These are phyloP conservation scores for Tenthredo notha DNA, from an alignment of 2,888 invertebrate genomes.

Conservation along the genomic window DNA sequence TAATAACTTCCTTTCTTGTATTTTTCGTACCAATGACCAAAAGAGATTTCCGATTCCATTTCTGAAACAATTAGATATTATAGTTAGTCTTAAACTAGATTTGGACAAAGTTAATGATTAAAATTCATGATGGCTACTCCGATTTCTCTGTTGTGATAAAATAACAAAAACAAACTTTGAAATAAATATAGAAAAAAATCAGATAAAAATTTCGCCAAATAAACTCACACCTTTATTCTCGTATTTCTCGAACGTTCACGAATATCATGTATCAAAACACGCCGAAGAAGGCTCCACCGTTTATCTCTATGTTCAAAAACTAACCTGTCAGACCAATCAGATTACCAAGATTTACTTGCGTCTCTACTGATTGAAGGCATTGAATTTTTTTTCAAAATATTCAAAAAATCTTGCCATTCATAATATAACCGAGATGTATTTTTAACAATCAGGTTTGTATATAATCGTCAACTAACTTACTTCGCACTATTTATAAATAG, in stretches of 20 bases:
- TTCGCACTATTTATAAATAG: not conserved
- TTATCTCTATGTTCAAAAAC: not conserved
- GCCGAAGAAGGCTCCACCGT: not conserved
- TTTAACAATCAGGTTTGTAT: not conserved
- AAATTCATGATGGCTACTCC: not conserved
- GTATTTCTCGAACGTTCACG: not conserved
- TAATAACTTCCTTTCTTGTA: not conserved
- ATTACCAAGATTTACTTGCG: not conserved
- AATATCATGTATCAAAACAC: not conserved
- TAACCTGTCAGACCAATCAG: not conserved
- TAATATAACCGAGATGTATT: not conserved
- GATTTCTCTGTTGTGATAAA: not conserved
- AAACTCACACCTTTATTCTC: not conserved
- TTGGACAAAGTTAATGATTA: not conserved
- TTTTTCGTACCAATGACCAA: not conserved
- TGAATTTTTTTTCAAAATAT: not conserved
- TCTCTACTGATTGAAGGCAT: not conserved
- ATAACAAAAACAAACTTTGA: constrained; percentile 2
- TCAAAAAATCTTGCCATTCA: not conserved
- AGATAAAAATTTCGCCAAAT: not conserved
- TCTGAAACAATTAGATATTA: not conserved
- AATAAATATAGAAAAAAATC: not conserved
- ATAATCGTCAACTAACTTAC: not conserved
- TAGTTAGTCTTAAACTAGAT: not conserved
- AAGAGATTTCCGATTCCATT: not conserved